Evolutionary conservation across 2,797 vertebrate species (phyloP).

Genomic region (Pteropus rufus): DNA sequence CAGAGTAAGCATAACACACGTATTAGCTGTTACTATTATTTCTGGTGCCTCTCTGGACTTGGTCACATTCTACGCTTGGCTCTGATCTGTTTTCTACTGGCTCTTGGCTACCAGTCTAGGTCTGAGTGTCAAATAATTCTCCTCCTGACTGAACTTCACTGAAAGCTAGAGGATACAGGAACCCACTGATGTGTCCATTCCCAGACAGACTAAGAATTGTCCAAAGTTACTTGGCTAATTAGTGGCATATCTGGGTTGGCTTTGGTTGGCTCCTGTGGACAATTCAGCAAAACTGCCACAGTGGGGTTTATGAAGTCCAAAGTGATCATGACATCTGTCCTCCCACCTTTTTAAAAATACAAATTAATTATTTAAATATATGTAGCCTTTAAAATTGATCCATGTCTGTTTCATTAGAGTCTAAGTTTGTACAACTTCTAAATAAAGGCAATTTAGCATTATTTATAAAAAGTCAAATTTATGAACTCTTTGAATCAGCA

Average conservation of each 20-base stretch:
- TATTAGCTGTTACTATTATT: neutral
- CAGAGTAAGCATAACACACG: neutral
- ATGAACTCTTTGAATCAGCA: neutral
- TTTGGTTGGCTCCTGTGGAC: neutral
- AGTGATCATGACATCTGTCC: neutral
- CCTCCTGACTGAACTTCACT: neutral
- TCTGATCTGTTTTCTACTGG: neutral
- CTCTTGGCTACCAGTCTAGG: neutral
- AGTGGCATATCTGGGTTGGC: neutral
- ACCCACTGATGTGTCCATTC: neutral
- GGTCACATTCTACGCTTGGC: neutral
- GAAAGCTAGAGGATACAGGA: neutral
- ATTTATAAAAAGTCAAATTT: neutral
- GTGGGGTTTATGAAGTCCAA: neutral
- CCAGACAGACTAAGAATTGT: neutral
- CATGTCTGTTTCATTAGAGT: neutral
- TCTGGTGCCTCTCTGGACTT: neutral
- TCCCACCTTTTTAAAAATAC: neutral
- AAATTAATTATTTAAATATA: neutral
- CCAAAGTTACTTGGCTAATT: no score
- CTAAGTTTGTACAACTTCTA: neutral
- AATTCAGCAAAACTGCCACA: neutral
- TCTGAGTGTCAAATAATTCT: neutral
- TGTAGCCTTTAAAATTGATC: neutral
- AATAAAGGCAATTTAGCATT: neutral